Evolutionary conservation across 2,113 vertebrate species (phyloP), one percentile per base, ranked within the genome.

Genomic region (Hypocryptadius cinnamomeus): DNA sequence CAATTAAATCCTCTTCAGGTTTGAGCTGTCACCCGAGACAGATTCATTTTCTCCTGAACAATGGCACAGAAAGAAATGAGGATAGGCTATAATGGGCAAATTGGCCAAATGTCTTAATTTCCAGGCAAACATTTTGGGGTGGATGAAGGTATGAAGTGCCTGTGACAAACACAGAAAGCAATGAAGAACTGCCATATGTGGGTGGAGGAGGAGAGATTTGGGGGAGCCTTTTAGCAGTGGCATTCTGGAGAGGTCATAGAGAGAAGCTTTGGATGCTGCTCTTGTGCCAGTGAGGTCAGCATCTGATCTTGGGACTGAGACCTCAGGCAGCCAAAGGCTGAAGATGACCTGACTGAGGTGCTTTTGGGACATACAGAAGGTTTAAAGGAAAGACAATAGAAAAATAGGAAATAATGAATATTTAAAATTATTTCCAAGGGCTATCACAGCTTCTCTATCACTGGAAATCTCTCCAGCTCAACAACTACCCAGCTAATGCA

Each of bases 321-420:
- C 15, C 15, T 44, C 11, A 37, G 47, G 30, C 31, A 56, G 11
- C 7, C 50, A 51, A 73, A 66, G 37, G 37, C 21, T 89, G 70
- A 56, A 70, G 31, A 24, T 25, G 28, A 53, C 10, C 23, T 0
- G 0, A 53, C 3, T 25, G n/a, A 69, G 22, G 31, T 53, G 20
- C 7, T 65, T 65, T 47, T 44, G 47, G 28, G 50, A 57, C 47
- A 27, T 61, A 30, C 13, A 42, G 14, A 74, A 28, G 9, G 13
- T 76, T 85, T 40, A 79, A 27, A 40, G 13, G 35, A 45, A 71
- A 72, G 16, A 31, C 3, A 71, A 13, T 8, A 23, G 31, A 66
- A 85, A 66, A 68, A 59, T 7, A 63, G 15, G 12, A 73, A 86
- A 63, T 22, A 4, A 2, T 40, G 28, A 37, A 48, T 63, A 50